phyloP scores from a whole-genome alignment of 2,797 vertebrate species.

The Channallabes apus region DNA sequence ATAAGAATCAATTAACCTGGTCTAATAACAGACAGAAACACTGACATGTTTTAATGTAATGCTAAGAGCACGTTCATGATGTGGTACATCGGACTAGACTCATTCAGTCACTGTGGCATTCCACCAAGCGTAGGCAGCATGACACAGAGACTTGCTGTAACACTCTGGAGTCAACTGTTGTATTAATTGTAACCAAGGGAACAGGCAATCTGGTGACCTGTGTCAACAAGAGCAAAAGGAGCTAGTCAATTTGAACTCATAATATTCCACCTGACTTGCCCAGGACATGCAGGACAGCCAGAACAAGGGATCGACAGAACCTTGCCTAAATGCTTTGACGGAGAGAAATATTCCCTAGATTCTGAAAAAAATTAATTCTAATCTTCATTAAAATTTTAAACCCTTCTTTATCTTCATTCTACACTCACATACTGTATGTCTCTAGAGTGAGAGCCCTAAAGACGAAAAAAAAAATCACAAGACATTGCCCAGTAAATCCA shows the following conservation, averaged over 20 bases:
- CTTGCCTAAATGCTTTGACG: too few species aligned
- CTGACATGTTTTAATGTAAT: conserved; percentile 25
- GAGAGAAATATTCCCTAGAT: background rate
- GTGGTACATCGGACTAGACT: background rate
- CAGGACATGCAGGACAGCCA: background rate
- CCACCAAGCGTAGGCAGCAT: conserved; percentile 34
- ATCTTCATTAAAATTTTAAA: background rate
- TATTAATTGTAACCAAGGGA: conserved; percentile 70
- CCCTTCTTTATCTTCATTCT: background rate
- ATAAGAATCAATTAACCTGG: background rate
- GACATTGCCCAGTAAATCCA: too few species aligned
- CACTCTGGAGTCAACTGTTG: conserved; percentile 45
- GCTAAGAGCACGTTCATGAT: background rate
- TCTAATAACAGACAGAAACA: background rate
- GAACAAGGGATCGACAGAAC: background rate
- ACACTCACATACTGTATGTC: background rate
- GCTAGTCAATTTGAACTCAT: conserved; percentile 60
- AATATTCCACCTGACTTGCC: conserved; percentile 37
- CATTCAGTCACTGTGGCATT: conserved; percentile 42
- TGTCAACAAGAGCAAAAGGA: conserved; percentile 59
- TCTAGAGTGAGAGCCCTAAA: background rate
- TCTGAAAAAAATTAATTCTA: background rate
- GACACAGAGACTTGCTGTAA: conserved; percentile 48
- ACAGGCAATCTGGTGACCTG: conserved; percentile 61
- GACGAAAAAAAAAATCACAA: background rate